A percentile compares a stretch with the other conserved stretches of the same genome.
Evolutionary conservation across 2,797 vertebrate species (phyloP).

Genomic region (Anas capensis): DNA sequence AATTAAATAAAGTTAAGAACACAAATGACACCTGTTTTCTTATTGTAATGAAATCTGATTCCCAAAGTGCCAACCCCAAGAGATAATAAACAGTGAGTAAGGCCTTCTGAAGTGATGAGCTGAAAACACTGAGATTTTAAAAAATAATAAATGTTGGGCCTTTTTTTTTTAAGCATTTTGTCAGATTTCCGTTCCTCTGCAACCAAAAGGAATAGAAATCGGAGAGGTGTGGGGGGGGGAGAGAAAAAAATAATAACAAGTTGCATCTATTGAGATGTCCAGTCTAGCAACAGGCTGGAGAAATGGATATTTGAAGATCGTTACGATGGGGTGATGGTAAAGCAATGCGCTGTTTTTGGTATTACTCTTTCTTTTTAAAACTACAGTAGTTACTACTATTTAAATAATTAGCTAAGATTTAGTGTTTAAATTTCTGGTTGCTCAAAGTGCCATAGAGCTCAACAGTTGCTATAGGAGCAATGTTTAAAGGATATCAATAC

Average conservation of each 20-base stretch:
- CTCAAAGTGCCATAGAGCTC: neutral
- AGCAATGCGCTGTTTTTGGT: neutral
- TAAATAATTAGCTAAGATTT: neutral
- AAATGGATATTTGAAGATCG: neutral
- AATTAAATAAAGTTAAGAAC: neutral
- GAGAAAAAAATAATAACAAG: neutral
- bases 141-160: neutral
- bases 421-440: neutral
- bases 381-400: neutral
- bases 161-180: neutral
- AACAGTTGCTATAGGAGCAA: constrained; percentile 26
- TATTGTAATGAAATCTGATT: constrained; percentile 29
- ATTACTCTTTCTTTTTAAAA: neutral
- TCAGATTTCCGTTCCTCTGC: neutral
- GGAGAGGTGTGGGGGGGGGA: too few species aligned
- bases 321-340: neutral
- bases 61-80: neutral
- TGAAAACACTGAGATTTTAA: neutral
- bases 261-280: neutral
- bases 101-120: neutral
- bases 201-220: neutral
- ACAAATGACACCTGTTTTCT: constrained; percentile 11
- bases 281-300: neutral
- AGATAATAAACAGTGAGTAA: neutral
- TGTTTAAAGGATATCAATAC: neutral